Evolutionary conservation across 2,113 vertebrate genomes (phyloP).

Genomic region (Theristicus caerulescens): DNA sequence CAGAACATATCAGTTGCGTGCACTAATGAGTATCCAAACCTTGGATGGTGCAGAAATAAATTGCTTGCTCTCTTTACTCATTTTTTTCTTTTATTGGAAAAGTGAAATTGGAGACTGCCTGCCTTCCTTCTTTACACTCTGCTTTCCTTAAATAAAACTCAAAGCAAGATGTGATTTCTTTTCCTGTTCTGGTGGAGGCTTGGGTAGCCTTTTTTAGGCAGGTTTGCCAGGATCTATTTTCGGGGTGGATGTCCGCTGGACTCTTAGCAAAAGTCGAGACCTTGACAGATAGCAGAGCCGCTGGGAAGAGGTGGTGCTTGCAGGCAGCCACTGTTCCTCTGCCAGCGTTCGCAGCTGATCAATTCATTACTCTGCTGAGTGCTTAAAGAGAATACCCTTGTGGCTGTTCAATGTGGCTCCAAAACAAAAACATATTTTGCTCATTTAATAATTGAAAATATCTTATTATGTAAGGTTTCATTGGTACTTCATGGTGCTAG

Average conservation of each 20-base stretch:
- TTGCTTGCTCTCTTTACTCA: not conserved
- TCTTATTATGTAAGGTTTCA: not conserved
- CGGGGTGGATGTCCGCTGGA: not conserved
- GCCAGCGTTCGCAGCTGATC: slow-evolving; percentile 2
- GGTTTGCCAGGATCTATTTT: slow-evolving; percentile 11
- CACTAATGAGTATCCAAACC: not conserved
- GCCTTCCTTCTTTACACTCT: not conserved
- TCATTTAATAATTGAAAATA: slow-evolving; percentile 56
- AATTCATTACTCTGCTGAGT: slow-evolving; percentile 48
- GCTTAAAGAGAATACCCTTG: slow-evolving; percentile 34
- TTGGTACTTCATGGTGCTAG: not conserved
- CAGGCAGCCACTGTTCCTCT: not conserved
- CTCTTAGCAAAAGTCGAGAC: not conserved
- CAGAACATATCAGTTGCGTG: not conserved
- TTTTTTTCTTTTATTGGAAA: not conserved
- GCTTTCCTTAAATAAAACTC: slow-evolving; percentile 26
- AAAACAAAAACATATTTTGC: slow-evolving; percentile 46
- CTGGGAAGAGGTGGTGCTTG: not conserved
- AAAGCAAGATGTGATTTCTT: not conserved
- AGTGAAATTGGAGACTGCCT: not conserved
- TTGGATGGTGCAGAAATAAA: not conserved
- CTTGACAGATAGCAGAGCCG: not conserved
- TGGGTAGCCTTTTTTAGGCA: not conserved
- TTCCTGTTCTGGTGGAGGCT: not conserved
- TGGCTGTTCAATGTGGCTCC: slow-evolving; percentile 5